Conservation (phyloP, 2,113 vertebrate genomes). For the Progne subis region DNA sequence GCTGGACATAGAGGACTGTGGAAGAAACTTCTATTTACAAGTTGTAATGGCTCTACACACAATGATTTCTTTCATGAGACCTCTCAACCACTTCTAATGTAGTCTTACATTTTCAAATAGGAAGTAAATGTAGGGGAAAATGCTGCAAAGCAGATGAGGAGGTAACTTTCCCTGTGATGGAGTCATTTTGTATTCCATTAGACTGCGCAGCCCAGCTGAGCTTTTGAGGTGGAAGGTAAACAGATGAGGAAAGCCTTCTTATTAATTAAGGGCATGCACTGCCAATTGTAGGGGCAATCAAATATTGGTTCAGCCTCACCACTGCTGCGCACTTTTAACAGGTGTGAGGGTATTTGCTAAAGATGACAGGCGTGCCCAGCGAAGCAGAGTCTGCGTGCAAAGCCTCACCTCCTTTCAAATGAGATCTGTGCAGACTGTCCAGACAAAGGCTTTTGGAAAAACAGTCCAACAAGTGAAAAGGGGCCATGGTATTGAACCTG, state of each 20-base stretch:
- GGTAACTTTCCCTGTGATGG: neutral
- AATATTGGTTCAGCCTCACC: neutral
- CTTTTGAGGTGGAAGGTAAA: slow-evolving; percentile 3
- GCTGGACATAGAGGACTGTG: neutral
- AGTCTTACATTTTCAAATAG: neutral
- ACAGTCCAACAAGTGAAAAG: neutral
- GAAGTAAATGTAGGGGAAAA: neutral
- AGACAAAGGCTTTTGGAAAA: neutral
- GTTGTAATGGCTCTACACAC: neutral
- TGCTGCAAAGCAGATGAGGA: neutral
- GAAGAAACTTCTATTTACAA: neutral
- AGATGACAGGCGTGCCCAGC: neutral
- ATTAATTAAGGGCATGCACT: neutral
- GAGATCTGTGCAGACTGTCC: neutral
- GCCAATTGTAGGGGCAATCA: neutral
- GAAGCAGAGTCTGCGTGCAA: neutral
- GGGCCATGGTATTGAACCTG: neutral
- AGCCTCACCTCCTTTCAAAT: neutral
- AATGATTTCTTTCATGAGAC: neutral
- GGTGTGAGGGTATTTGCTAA: neutral
- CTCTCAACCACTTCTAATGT: neutral
- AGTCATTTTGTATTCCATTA: neutral
- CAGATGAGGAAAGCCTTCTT: neutral
- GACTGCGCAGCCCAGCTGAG: neutral
- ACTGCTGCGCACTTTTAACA: neutral